These are phyloP conservation scores for Norana najaformis DNA, from an alignment of 2,888 invertebrate species.

Conservation along the genomic window DNA sequence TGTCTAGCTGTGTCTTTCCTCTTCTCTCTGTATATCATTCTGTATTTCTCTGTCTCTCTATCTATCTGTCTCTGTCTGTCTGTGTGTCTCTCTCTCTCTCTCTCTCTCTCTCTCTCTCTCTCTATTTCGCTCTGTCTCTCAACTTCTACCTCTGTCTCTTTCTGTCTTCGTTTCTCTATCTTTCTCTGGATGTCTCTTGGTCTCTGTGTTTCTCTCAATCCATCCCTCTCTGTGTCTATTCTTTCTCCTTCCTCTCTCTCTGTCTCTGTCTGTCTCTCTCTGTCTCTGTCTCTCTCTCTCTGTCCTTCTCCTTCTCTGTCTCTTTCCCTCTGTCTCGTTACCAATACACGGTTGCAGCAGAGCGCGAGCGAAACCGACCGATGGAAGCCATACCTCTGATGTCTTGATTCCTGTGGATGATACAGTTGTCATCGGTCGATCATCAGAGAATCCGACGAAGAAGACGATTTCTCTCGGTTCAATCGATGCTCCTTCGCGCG, in stretches of 20 bases:
- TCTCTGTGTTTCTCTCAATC: no score
- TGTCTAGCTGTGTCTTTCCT: background rate
- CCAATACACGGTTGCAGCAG: background rate
- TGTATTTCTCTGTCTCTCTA: background rate
- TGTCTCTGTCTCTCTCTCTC: no score
- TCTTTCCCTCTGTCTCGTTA: background rate
- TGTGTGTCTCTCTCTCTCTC: background rate
- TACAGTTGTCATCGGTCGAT: background rate
- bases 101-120: no score
- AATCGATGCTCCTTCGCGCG: background rate
- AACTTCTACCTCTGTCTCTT: no score
- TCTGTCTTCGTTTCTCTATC: no score
- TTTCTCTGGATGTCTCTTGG: no score
- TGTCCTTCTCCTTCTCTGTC: no score
- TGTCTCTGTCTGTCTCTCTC: no score
- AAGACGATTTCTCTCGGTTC: background rate
- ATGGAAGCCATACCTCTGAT: slow-evolving; percentile 13
- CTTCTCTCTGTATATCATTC: background rate
- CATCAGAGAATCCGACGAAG: background rate
- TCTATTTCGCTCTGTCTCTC: no score
- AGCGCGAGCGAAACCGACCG: background rate
- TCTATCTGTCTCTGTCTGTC: background rate
- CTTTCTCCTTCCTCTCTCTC: no score
- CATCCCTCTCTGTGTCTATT: no score
- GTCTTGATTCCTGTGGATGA: background rate